A percentile compares a stretch with the other conserved stretches of the same genome.
These are phyloP conservation scores for Diplogasteroides magnus DNA, from an alignment of 1,140 invertebrate genomes.

Conservation along the genomic window DNA sequence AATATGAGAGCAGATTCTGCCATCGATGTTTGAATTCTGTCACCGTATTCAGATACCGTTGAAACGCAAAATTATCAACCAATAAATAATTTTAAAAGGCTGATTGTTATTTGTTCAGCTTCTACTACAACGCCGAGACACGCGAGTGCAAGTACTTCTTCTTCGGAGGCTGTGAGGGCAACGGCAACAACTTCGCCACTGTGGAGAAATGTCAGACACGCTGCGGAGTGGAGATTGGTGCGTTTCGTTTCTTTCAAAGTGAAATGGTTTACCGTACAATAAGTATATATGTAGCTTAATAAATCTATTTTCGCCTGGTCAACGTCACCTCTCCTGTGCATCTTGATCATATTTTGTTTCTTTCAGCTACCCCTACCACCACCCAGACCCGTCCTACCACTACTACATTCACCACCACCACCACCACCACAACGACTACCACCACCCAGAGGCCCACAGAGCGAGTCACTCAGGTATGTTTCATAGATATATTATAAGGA, in stretches of 20 bases:
- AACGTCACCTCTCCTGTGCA: constrained; percentile 13
- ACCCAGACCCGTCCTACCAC: background rate
- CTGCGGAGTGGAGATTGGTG: constrained; percentile 62
- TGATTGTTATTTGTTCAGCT: constrained; percentile 30
- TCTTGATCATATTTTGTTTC: background rate
- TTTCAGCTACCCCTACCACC: background rate
- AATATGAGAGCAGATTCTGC: no score
- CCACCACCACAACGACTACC: background rate
- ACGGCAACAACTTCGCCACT: constrained; percentile 74
- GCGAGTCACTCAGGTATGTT: background rate
- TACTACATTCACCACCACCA: constrained; percentile 3
- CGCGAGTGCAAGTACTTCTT: constrained; percentile 69
- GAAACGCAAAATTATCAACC: no score
- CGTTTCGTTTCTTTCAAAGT: no score
- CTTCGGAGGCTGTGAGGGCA: constrained; percentile 77
- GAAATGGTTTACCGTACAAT: background rate
- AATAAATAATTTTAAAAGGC: no score
- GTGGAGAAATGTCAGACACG: constrained; percentile 75
- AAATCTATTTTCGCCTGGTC: background rate
- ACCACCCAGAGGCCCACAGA: background rate
- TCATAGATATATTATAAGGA: no score
- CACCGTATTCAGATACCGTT: no score
- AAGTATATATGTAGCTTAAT: background rate
- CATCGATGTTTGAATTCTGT: no score
- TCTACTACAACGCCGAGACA: constrained; percentile 49